Evolutionary conservation across 2,888 invertebrate genomes (phyloP).

Genomic region (Lasius fuliginosus): DNA sequence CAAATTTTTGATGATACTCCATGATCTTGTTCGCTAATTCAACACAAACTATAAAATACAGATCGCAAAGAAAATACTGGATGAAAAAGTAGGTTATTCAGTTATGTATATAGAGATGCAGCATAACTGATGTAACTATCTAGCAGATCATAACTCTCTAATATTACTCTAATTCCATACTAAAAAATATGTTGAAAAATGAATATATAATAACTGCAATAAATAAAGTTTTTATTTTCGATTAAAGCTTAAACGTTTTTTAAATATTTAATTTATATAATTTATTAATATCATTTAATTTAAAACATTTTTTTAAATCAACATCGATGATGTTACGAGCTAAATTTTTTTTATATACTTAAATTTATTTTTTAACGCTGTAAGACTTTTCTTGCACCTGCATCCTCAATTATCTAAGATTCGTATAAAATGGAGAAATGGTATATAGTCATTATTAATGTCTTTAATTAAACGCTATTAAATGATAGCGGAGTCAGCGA

Average conservation of each 20-base stretch:
- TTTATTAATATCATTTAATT: too few species aligned
- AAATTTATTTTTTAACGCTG: too few species aligned
- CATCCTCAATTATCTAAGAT: not conserved
- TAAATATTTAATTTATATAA: too few species aligned
- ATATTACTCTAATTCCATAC: not conserved
- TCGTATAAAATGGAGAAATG: not conserved
- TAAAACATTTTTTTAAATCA: too few species aligned
- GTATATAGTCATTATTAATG: not conserved
- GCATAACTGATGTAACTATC: not conserved
- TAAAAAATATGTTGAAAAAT: not conserved
- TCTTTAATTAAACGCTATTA: not conserved
- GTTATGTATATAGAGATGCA: not conserved
- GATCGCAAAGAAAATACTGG: not conserved
- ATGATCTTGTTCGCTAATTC: not conserved
- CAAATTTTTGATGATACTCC: not conserved
- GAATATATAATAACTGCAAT: not conserved
- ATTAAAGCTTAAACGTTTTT: not conserved
- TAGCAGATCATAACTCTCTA: not conserved
- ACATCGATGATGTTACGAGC: too few species aligned
- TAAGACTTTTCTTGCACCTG: not conserved
- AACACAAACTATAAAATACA: slow-evolving; percentile 8
- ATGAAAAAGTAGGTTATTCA: not conserved
- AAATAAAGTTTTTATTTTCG: not conserved
- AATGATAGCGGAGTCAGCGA: not conserved
- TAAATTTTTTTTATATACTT: too few species aligned